Base-by-base conservation (phyloP, 2,113 vertebrate genomes). In the Egretta garzetta region DNA sequence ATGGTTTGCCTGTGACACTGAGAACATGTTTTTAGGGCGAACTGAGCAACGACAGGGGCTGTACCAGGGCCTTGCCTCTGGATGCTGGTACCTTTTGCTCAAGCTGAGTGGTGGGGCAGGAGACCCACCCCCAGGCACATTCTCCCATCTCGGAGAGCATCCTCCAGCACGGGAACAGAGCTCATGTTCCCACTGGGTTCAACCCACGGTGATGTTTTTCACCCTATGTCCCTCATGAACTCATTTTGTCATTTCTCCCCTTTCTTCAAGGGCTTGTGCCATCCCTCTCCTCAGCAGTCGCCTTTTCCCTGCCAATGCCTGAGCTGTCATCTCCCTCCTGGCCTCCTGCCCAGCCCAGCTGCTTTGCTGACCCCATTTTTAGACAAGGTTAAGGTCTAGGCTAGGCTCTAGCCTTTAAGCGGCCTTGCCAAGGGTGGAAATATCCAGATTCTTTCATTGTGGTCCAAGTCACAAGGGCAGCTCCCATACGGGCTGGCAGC, bases 401-500 rank as follows among this genome's bases (percentile, higher is more conserved):
- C 90, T 55, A 39, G 41, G 85, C 82, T 96, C 63, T 70, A 86
- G 88, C 79, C 92, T 97, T 88, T 76, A 88, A 92, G 75, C 1
- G 1, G 77, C 70, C 75, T 82, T 85, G 87, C 87, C 88, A 90
- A 92, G 85, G 86, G 88, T 96, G 59, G 80, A 96, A 96, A 96
- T 70, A 86, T 24, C 64, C 82, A 92, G 86, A 80, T 87, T 66
- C 93, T 96, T 95, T 96, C 84, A 91, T 12, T 68, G 87, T 20
- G 80, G 64, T 92, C 93, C 94, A 95, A 93, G 96, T 95, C 89
- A 94, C 93, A 87, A 96, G 91, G 80, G 80, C 91, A 96, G 73
- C 70, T 96, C 76, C 84, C 89, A 84, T 71, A 85, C 8, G 43
- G 76, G 68, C 89, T 97, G 94, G 89, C 96, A 94, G 94, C 94